Base-by-base conservation (phyloP, 2,888 invertebrate genomes). In the Lacanobia oleracea region DNA sequence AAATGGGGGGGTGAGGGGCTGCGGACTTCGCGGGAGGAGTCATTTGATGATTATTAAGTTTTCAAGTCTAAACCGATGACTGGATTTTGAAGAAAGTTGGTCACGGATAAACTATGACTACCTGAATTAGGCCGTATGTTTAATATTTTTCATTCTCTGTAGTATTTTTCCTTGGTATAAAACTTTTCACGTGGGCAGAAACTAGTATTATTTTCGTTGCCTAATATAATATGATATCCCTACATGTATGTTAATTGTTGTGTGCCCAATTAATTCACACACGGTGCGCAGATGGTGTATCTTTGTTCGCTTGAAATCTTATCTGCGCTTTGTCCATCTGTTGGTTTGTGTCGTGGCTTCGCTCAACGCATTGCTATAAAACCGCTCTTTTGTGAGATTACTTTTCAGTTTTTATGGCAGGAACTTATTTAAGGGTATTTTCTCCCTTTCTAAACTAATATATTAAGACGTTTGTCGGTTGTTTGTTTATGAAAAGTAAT, bases 301-400 rank as follows among this genome's bases (percentile, higher is more conserved):
- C 89, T 90, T 93, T 93, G 92, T 93, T 91, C 87, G 85, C 89
- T 87, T 92, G 92, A 92, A 94, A 93, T 93, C 90, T 92, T 92
- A 94, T 93, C 93, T 91, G 86, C 60, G 83, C 82, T 88, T 89
- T 90, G 91, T 91, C 87, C 92, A 93, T 92, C 90, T 93, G 93
- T 87, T 82, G 77, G 86, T 81, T 61, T 82, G 84, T 84, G 86
- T 85, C 78, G 85, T 85, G 84, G 83, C 86, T 84, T 83, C 79
- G 72, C 77, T 75, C 85, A 83, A 87, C 85, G 87, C 79, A 82
- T 86, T 27, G 85, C 87, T 87, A 80, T 75, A 82, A 70, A 82
- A 73, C 60, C 75, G 18, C 2, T 48, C 1, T 78, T 81, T 79
- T 71, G 68, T 77, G 40, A 33, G 23, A 73, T 81, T 48, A 65